A percentile compares a stretch with the other conserved stretches of the same genome.
These are phyloP conservation scores for Drosophila tani DNA, from an alignment of 1,140 invertebrate genomes.

Conservation along the genomic window DNA sequence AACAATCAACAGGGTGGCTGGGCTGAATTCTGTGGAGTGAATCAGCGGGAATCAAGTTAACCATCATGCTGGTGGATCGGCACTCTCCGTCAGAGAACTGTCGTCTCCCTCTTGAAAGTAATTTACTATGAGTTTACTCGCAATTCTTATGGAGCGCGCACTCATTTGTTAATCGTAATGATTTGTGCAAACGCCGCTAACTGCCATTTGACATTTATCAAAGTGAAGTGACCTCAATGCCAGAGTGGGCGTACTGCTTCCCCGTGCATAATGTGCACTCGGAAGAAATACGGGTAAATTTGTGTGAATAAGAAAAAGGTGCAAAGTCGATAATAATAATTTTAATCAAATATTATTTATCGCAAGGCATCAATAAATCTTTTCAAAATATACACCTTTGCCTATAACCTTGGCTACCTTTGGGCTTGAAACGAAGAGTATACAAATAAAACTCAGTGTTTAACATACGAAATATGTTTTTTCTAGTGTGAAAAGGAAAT, in stretches of 20 bases:
- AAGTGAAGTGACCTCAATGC: slow-evolving; percentile 40
- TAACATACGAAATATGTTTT: not conserved
- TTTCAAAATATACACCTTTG: too few relatives aligned
- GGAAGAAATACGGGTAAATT: not conserved
- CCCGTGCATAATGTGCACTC: not conserved
- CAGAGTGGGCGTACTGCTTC: slow-evolving; percentile 3
- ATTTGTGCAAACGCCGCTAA: slow-evolving; percentile 79
- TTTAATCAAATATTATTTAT: too few relatives aligned
- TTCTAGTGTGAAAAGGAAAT: slow-evolving; percentile 53
- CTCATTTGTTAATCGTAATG: slow-evolving; percentile 80
- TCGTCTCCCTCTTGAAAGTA: slow-evolving; percentile 11
- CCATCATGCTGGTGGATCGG: slow-evolving; percentile 46
- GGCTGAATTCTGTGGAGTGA: not conserved
- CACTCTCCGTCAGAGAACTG: slow-evolving; percentile 22
- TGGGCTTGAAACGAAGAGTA: not conserved
- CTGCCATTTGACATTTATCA: slow-evolving; percentile 77
- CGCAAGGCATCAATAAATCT: too few relatives aligned
- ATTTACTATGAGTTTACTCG: slow-evolving; percentile 16
- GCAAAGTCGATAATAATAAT: too few relatives aligned
- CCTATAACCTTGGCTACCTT: too few relatives aligned
- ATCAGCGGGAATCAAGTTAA: slow-evolving; percentile 59
- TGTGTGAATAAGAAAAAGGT: too few relatives aligned
- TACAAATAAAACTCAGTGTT: not conserved
- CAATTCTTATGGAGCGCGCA: slow-evolving; percentile 14
- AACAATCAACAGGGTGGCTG: slow-evolving; percentile 29